Base-by-base conservation (phyloP, 2,113 vertebrate genomes). In the Cebidichthys violaceus region DNA sequence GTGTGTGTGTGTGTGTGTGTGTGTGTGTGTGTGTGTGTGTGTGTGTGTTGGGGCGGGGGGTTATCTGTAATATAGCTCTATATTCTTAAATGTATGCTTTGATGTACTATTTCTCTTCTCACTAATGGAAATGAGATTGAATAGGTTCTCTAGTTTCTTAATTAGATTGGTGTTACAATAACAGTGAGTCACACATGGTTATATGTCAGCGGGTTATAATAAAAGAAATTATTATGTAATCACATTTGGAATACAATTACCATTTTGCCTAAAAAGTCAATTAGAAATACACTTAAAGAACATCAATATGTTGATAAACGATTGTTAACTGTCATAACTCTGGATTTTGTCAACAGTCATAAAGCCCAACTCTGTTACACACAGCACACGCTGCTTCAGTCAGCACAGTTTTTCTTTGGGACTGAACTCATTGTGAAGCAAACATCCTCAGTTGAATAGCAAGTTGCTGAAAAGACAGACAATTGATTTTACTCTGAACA, bases 401-500 rank as follows among this genome's bases (percentile, higher is more conserved):
- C 29, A 6, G 11, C 22, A 7, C 11, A 0, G 11, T 2, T 64
- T 60, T 9, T 41, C 50, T 69, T 61, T 74, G 60, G 0, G 4
- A 68, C 47, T 14, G 8, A 75, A 37, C n/a, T 31, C 5, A 24
- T 70, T 59, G 57, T 61, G 54, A 70, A 61, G 61, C 43, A 81
- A 81, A 61, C 66, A 75, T 70, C 70, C 31, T 59, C 77, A 45
- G 55, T 2, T 59, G 33, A 85, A 68, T 29, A 33, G 24, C 7
- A 4, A 76, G 55, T 55, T 31, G 37, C 37, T 39, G 62, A 78
- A 59, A 65, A 85, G 64, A 74, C 62, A 69, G 50, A 81, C 54
- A 55, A 81, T 50, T 24, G 65, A 80, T 81, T 90, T 87, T 20
- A 70, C 54, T 50, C 59, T 45, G 69, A 55, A 9, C 37, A 59